phyloP scores from a whole-genome alignment of 2,888 invertebrate species.

The Spatulosminthurus flaviceps region DNA sequence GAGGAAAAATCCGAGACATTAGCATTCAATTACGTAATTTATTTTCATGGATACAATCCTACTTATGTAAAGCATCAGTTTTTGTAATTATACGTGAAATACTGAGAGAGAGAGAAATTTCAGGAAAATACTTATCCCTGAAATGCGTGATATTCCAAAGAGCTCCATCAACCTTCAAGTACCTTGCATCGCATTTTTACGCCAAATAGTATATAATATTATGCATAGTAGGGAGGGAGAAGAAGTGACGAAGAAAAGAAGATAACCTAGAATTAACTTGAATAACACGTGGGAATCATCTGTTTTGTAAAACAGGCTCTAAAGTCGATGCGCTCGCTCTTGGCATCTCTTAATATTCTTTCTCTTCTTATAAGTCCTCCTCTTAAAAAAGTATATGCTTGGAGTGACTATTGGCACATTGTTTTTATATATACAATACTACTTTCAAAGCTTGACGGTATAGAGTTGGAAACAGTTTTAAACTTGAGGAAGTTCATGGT shows the following conservation, averaged over 20 bases:
- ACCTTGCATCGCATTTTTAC: conserved; percentile 2
- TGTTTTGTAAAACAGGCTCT: conserved; percentile 20
- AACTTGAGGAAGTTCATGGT: conserved; percentile 33
- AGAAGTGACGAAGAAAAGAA: neutral
- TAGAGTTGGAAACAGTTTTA: conserved; percentile 7
- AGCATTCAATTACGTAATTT: neutral
- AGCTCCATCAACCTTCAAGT: neutral
- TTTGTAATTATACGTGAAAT: no score
- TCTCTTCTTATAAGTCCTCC: neutral
- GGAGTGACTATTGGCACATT: neutral
- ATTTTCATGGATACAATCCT: neutral
- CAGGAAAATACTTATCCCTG: neutral
- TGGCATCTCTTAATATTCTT: neutral
- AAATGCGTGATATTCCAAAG: conserved; percentile 2
- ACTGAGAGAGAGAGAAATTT: no score
- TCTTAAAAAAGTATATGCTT: neutral
- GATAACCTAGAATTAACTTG: conserved; percentile 6
- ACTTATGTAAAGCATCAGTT: neutral
- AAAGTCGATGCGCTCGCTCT: neutral
- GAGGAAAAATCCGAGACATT: neutral
- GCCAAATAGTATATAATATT: no score
- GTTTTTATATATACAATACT: neutral
- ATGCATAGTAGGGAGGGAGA: no score
- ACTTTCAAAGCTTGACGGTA: neutral
- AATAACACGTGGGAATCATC: conserved; percentile 23